Percentiles rank a stretch among this genome's conserved stretches.
Conservation (phyloP, 2,888 invertebrate genomes). For the Chydorus sphaericus region DNA sequence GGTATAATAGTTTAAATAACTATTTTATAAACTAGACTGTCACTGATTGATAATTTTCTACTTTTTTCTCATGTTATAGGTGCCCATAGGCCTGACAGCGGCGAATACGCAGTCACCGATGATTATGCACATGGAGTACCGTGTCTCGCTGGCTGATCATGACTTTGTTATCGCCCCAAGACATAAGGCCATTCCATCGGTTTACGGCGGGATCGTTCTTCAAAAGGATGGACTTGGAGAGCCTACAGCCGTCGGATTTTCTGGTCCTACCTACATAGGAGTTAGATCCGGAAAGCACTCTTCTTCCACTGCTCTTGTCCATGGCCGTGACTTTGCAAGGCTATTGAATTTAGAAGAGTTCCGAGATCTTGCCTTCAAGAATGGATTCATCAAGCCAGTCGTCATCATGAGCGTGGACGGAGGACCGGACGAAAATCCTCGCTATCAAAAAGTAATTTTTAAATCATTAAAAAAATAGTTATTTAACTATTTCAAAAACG, state of each 20-base stretch:
- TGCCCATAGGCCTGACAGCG: conserved; percentile 28
- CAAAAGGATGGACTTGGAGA: conserved; percentile 20
- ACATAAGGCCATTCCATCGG: conserved; percentile 25
- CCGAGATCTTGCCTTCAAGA: conserved; percentile 19
- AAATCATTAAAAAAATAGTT: not conserved
- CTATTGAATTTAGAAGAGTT: conserved; percentile 21
- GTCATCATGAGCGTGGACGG: conserved; percentile 23
- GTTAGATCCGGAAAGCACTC: conserved; percentile 24
- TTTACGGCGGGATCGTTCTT: conserved; percentile 24
- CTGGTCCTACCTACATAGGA: conserved; percentile 30
- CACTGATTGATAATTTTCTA: too few species aligned
- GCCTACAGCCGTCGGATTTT: conserved; percentile 25
- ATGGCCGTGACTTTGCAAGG: conserved; percentile 23
- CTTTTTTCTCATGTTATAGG: too few species aligned
- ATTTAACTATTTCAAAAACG: conserved; percentile 19
- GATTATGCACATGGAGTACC: conserved; percentile 23
- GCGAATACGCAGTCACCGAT: conserved; percentile 28
- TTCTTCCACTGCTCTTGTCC: conserved; percentile 22
- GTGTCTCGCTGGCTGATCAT: conserved; percentile 23
- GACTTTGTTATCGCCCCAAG: conserved; percentile 24
- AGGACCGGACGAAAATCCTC: conserved; percentile 22
- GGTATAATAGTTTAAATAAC: too few species aligned
- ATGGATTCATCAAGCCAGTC: conserved; percentile 23
- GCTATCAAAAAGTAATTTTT: conserved; percentile 17
- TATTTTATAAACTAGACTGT: too few species aligned